A percentile compares a stretch with the other conserved stretches of the same genome.
Evolutionary conservation across 2,113 vertebrate genomes (phyloP).

Genomic region (Ahaetulla prasina): DNA sequence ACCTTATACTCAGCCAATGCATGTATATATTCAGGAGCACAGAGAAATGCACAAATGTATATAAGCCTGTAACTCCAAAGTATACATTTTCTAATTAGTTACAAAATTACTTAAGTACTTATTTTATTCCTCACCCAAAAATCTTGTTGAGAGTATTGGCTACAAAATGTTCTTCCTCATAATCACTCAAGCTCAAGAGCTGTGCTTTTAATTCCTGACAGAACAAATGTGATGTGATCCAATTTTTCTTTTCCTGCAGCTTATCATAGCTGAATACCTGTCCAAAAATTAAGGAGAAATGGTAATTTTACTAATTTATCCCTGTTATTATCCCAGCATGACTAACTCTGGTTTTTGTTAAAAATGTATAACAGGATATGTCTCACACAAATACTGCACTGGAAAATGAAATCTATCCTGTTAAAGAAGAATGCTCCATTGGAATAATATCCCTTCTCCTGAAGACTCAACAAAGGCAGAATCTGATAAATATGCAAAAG

Average conservation of each 20-base stretch:
- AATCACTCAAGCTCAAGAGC: conserved; percentile 83
- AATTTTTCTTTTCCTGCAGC: conserved; percentile 81
- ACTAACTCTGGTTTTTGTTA: neutral
- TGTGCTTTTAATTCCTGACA: conserved; percentile 84
- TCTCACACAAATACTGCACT: neutral
- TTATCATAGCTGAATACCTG: conserved; percentile 86
- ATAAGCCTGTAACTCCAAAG: neutral
- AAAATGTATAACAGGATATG: neutral
- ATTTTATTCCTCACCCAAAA: conserved; percentile 78
- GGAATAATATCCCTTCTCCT: neutral
- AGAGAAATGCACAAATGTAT: neutral
- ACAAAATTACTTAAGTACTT: neutral
- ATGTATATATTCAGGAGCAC: rapidly evolving
- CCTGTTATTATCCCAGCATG: neutral
- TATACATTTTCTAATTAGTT: neutral
- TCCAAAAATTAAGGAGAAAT: neutral
- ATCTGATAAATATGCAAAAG: neutral
- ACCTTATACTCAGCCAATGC: neutral
- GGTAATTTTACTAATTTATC: neutral
- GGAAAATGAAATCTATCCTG: neutral
- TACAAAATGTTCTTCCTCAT: conserved; percentile 86
- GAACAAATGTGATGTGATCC: conserved; percentile 83
- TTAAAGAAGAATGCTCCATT: neutral
- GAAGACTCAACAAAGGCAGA: neutral
- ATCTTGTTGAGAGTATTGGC: conserved; percentile 83